Evolutionary conservation across 2,113 vertebrate genomes (phyloP).

Genomic region (Ammospiza caudacuta): DNA sequence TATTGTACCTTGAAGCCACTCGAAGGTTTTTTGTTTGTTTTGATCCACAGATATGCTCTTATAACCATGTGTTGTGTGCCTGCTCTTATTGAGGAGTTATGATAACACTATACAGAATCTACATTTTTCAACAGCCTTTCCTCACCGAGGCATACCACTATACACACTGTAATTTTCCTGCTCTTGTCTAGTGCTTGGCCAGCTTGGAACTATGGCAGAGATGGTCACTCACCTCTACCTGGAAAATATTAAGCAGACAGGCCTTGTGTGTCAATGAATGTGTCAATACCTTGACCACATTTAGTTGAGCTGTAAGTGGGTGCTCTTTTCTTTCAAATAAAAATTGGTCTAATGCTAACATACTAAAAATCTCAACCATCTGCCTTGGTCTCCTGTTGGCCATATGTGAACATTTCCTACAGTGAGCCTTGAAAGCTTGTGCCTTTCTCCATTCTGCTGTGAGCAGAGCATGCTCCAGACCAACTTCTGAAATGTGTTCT

Average conservation of each 20-base stretch:
- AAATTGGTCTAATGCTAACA: not conserved
- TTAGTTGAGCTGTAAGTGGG: not conserved
- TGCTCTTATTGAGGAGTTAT: not conserved
- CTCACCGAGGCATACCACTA: not conserved
- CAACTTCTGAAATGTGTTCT: not conserved
- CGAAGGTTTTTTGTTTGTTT: not conserved
- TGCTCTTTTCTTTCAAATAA: not conserved
- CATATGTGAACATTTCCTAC: slow-evolving; percentile 54
- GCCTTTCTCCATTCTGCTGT: not conserved
- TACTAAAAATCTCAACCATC: not conserved
- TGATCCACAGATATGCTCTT: not conserved
- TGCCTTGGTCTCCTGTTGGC: slow-evolving; percentile 17
- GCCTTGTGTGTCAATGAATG: not conserved
- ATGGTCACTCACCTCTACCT: not conserved
- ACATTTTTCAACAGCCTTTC: not conserved
- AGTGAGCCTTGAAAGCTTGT: not conserved
- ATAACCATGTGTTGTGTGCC: not conserved
- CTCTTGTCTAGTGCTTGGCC: not conserved
- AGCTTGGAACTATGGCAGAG: not conserved
- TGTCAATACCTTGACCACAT: not conserved
- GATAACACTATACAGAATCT: not conserved
- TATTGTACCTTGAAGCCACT: not conserved
- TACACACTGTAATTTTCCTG: not conserved
- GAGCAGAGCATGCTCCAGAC: not conserved
- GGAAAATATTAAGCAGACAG: not conserved